phyloP scores from a whole-genome alignment of 2,797 vertebrate genomes.

The Agapornis canus region DNA sequence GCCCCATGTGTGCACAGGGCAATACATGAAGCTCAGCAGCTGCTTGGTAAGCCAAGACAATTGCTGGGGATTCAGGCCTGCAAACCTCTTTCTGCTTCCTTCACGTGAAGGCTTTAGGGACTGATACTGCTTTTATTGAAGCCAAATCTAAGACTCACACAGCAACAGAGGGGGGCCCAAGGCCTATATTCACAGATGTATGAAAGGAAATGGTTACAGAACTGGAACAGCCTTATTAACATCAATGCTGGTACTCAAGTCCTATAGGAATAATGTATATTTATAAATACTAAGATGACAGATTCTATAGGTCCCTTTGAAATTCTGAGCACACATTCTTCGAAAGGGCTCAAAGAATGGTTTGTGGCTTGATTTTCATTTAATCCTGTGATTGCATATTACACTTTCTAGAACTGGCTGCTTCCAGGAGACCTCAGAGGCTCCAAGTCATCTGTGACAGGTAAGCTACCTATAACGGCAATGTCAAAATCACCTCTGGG shows the following conservation, averaged over 20 bases:
- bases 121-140: not conserved
- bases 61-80: not conserved
- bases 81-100: not conserved
- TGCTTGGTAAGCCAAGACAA: not conserved
- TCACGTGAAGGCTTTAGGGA: not conserved
- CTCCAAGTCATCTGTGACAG: constrained; percentile 83
- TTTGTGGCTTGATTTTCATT: constrained; percentile 59
- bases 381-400: constrained; percentile 48
- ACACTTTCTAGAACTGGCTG: constrained; percentile 78
- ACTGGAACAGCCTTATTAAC: constrained; percentile 12
- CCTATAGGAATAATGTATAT: constrained; percentile 49
- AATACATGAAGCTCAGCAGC: not conserved
- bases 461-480: constrained; percentile 69
- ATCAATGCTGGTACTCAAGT: constrained; percentile 6
- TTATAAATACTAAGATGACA: constrained; percentile 41
- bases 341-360: constrained; percentile 21
- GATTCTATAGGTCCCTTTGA: constrained; percentile 49
- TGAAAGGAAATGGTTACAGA: constrained; percentile 30
- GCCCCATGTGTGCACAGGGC: not conserved
- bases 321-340: constrained; percentile 5
- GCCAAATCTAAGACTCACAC: not conserved
- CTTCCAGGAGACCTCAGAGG: constrained; percentile 75
- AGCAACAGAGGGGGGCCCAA: not conserved
- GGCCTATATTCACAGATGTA: not conserved
- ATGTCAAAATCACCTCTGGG: constrained; percentile 37